These are phyloP conservation scores for Platycnemis pennipes DNA, from an alignment of 2,888 invertebrate genomes.

Conservation along the genomic window DNA sequence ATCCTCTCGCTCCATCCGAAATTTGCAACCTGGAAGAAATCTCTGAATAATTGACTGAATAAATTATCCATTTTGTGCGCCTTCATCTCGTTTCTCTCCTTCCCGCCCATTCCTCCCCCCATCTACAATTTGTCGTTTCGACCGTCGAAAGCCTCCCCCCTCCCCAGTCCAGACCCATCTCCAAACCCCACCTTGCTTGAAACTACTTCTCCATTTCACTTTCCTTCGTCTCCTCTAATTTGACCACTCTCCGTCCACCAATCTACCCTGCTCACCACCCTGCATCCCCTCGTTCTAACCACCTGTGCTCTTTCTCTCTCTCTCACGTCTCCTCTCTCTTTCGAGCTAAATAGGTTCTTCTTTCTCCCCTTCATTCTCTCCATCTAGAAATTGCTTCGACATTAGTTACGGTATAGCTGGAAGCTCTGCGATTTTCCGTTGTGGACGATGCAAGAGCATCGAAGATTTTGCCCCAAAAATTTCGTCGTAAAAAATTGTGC, in stretches of 20 bases:
- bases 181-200: background rate
- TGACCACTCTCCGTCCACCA: background rate
- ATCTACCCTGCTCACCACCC: background rate
- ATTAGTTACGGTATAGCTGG: background rate
- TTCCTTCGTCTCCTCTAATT: background rate
- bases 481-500: too few species aligned
- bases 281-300: background rate
- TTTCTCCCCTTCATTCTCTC: background rate
- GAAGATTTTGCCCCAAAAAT: too few species aligned
- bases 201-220: background rate
- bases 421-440: too few species aligned
- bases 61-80: background rate
- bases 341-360: background rate
- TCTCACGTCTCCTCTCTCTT: background rate
- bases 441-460: too few species aligned
- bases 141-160: background rate
- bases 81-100: background rate
- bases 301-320: background rate
- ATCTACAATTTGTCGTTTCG: too few species aligned
- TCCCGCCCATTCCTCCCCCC: background rate
- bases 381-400: background rate
- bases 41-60: background rate
- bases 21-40: background rate
- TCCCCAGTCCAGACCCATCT: background rate
- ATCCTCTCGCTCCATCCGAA: background rate